Base-by-base conservation (phyloP, 92 coral and sea anemone species). In the Bergia puertoricense region DNA sequence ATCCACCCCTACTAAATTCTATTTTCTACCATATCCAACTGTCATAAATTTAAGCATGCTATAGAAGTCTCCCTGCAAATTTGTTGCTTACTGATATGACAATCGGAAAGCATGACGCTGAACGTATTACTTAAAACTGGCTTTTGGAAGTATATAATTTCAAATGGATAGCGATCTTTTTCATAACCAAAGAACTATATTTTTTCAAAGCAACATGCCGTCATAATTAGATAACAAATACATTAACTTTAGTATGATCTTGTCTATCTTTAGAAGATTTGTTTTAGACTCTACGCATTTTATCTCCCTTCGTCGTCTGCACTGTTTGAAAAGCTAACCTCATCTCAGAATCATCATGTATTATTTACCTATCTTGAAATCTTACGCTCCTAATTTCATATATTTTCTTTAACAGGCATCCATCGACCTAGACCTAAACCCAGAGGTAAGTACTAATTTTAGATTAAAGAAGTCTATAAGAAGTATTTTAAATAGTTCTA, bases 401-500 rank as follows among this genome's bases (percentile, higher is more conserved):
- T 76, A 11, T 76, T 22, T 74, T 38, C 22, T 46, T 46, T 20
- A 68, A 69, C 87, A 84, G 87, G 79, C 36, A 18, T 84, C 23
- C 68, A 48, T 45, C 87, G 87, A 8, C 87, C 87, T 2, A 48
- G 87, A 38, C 79, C 79, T 1, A 36, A 37, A 84, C 87, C 77
- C 2, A 72, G 20, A 84, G 87, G 87, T 84, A 84, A 66, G 54
- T 6, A 82, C 23, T 51, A 15, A 16, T 7, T 62, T 18, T 20
- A 5, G 6, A 18, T 16, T 18, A 3, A 62, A 57, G 66, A 57
- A 57, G 20, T 57, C 66, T 0, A 0, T 57, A 16, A 20, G 69
- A 62, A 62, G 11, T 75, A 50, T 39, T 41, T 14, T 36, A 14
- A 30, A 6, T 73, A 73, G 15, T 37, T 73, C 16, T 48, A 48